Percentiles rank a stretch among this genome's conserved stretches.
phyloP scores from a whole-genome alignment of 2,888 invertebrate species.

The Teinopalpus imperialis region DNA sequence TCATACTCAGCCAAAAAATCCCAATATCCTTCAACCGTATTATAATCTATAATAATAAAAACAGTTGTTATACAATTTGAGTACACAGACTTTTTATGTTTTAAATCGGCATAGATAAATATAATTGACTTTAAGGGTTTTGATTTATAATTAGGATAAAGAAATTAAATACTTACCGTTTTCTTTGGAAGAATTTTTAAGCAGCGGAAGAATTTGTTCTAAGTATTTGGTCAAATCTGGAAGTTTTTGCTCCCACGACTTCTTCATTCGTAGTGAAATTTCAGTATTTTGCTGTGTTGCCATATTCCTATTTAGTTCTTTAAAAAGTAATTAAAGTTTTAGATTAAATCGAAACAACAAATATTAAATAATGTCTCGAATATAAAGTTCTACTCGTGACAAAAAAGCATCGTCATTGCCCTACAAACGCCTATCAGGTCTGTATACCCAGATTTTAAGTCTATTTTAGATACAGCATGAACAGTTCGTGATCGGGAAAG shows the following conservation, averaged over 20 bases:
- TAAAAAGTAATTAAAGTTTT: slow-evolving; percentile 21
- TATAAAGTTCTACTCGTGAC: too few species aligned
- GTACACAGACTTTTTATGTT: too few species aligned
- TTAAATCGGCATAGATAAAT: too few species aligned
- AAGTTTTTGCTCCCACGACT: slow-evolving; percentile 69
- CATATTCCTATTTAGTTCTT: slow-evolving; percentile 64
- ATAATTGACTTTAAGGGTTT: too few species aligned
- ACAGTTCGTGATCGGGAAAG: too few species aligned
- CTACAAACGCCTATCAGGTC: too few species aligned
- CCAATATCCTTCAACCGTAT: slow-evolving; percentile 78
- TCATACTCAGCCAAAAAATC: slow-evolving; percentile 77
- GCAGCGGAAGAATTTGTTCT: slow-evolving; percentile 65
- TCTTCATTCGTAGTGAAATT: slow-evolving; percentile 57
- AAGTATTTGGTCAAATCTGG: slow-evolving; percentile 63
- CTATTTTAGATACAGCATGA: too few species aligned
- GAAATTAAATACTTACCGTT: slow-evolving; percentile 63
- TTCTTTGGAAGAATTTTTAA: slow-evolving; percentile 66
- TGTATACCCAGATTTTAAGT: too few species aligned
- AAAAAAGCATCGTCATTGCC: too few species aligned
- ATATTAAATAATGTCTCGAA: too few species aligned
- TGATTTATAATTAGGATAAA: too few species aligned
- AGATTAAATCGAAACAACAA: too few species aligned
- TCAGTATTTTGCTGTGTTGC: slow-evolving; percentile 65
- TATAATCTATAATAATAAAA: slow-evolving; percentile 51
- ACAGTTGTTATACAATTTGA: not conserved